Conservation (phyloP, 2,113 vertebrate genomes). For the Microcebus tavaratra region DNA sequence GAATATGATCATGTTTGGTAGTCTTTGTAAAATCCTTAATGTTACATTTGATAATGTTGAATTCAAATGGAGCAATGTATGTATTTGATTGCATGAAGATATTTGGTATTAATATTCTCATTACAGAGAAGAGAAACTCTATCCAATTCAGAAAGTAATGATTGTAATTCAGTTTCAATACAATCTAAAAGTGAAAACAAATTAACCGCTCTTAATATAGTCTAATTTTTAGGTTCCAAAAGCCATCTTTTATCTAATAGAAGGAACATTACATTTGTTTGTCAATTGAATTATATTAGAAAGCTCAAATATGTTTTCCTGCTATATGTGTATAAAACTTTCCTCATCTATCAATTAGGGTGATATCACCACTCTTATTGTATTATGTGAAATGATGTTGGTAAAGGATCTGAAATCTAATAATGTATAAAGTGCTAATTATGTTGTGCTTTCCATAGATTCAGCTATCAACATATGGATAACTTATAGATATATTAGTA, state of each 20-base stretch:
- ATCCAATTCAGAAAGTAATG: conserved; percentile 56
- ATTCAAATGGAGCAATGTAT: conserved; percentile 26
- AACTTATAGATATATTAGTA: neutral
- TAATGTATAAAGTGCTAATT: neutral
- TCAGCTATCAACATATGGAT: neutral
- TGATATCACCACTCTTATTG: neutral
- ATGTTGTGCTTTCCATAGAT: neutral
- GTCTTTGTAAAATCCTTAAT: conserved; percentile 44
- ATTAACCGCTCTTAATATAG: conserved; percentile 24
- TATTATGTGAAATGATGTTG: neutral
- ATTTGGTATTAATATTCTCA: conserved; percentile 49
- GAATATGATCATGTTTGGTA: neutral
- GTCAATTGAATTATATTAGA: conserved; percentile 39
- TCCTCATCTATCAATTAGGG: neutral
- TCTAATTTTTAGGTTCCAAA: conserved; percentile 45
- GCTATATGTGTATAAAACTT: neutral
- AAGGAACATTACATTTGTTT: conserved; percentile 32
- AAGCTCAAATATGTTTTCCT: conserved; percentile 4
- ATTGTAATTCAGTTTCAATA: conserved; percentile 57
- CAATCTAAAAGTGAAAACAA: conserved; percentile 40
- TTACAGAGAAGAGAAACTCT: conserved; percentile 44
- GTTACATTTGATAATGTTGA: conserved; percentile 47
- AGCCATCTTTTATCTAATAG: conserved; percentile 48
- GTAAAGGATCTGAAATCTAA: neutral
- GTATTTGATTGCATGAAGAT: conserved; percentile 44